phyloP scores from a whole-genome alignment of 1,140 invertebrate species.

The Zophobas morio region DNA sequence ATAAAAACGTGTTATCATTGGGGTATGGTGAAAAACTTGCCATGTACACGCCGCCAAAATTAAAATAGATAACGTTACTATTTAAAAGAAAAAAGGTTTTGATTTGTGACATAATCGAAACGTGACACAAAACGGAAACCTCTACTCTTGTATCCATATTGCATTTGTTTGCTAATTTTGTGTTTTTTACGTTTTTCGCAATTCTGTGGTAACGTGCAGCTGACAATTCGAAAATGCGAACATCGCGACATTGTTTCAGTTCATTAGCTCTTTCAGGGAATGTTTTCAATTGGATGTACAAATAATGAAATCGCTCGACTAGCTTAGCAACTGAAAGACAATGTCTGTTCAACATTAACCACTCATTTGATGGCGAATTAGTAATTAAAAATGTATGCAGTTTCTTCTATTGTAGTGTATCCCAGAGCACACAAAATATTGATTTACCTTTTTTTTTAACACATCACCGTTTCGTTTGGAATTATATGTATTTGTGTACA shows the following conservation, averaged over 20 bases:
- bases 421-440: too few species aligned
- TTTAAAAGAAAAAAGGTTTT: neutral
- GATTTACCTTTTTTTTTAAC: too few species aligned
- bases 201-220: conserved; percentile 8
- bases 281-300: conserved; percentile 14
- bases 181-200: conserved; percentile 23
- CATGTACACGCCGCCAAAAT: neutral
- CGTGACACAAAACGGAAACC: conserved; percentile 40
- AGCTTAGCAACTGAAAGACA: too few species aligned
- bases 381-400: too few species aligned
- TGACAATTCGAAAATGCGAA: conserved; percentile 19
- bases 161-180: conserved; percentile 24
- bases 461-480: too few species aligned
- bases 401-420: too few species aligned
- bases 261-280: conserved; percentile 39
- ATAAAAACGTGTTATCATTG: conserved; percentile 5
- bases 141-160: conserved; percentile 28
- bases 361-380: too few species aligned
- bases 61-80: neutral
- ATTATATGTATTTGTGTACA: too few species aligned
- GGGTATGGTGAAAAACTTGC: neutral
- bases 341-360: too few species aligned
- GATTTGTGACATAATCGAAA: conserved; percentile 32
- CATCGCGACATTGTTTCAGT: conserved; percentile 40
- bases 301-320: neutral